Base-by-base conservation (phyloP, 2,888 invertebrate species). In the Erynnis tages region DNA sequence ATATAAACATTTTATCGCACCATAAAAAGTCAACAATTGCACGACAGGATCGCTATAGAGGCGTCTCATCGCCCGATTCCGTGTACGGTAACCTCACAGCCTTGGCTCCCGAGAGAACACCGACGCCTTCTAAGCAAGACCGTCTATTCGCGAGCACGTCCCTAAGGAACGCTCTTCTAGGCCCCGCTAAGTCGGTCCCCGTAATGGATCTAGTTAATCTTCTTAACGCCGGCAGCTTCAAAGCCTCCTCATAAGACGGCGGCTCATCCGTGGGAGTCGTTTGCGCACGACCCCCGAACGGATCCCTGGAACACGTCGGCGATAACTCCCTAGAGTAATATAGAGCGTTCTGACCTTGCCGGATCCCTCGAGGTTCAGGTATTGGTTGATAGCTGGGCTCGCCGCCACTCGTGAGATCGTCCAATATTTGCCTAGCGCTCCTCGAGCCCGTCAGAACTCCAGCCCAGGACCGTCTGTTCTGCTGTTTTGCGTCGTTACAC, bases 161-260 rank as follows among this genome's bases (percentile, higher is more conserved):
- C 57, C 81, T 80, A n/a, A 90, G 65, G 58, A 90, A 90, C 7
- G 87, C 89, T 61, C 87, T 73, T 47, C 90, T 80, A n/a, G 87
- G 74, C 23, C 88, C 87, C n/a, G 81, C 86, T 50, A 90, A 70
- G 59, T 90, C 90, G 32, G 91, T 91, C 17, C 91, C 93, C 0
- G 92, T 92, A 43, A 92, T 87, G 1, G 93, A 93, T 58, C 92
- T 82, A 3, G 92, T 90, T 35, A 92, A 74, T 60, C 90, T 87
- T 29, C 91, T 85, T 8, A 92, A 70, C 0, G 91, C 91, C 11
- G 93, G 92, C 56, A 91, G 83, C 64, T 90, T 91, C 23, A 94
- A 76, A 0, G 93, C 93, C 63, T 93, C 92, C 69, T 93, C 93
- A 62, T 93, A 93, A 17, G 91, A 84, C 1, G 93, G 93, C 0